Base-by-base conservation (phyloP, 2,113 vertebrate genomes). In the Saccopteryx bilineata region DNA sequence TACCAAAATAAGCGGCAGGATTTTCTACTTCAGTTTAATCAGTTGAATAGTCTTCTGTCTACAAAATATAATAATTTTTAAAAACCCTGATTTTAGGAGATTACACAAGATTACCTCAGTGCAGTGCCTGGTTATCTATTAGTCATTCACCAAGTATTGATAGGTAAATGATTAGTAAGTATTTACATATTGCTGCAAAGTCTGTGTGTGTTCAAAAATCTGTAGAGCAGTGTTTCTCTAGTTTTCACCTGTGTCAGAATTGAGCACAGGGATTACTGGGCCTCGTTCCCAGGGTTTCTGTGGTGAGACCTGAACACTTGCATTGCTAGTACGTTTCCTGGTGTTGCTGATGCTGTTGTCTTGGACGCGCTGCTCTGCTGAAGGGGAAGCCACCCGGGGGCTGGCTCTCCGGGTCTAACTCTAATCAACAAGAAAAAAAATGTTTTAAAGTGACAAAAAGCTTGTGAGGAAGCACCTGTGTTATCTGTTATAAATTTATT, bases 81-180 rank as follows among this genome's bases (percentile, higher is more conserved):
- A 52, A 84, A 91, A 46, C 0, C 2, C 19, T 28, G 9, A 33
- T 69, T 26, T 61, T 87, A 90, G 63, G 23, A 71, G 15, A 76
- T 91, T 65, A 66, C 80, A 71, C 0, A 78, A 54, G 50, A 76
- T 83, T 82, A 19, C 50, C 7, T 87, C 5, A 69, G 5, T 93
- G 28, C 12, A 91, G 15, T 85, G 14, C 6, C 33, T 91, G 15
- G 1, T 69, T 69, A 19, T 85, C 46, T 72, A 78, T 82, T 85
- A 78, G 17, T 54, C 31, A 95, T 81, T 86, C n/a, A 60, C 52
- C 87, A 94, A 84, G 46, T 91, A 89, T 56, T 93, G 78, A 89
- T 89, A 5, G 48, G 66, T 78, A 50, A 84, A 68, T 78, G 66
- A 81, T 72, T 82, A 60, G 24, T 78, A 79, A 15, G 19, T 91